Base-by-base conservation (phyloP, 2,797 vertebrate genomes). In the Intellagama lesueurii region DNA sequence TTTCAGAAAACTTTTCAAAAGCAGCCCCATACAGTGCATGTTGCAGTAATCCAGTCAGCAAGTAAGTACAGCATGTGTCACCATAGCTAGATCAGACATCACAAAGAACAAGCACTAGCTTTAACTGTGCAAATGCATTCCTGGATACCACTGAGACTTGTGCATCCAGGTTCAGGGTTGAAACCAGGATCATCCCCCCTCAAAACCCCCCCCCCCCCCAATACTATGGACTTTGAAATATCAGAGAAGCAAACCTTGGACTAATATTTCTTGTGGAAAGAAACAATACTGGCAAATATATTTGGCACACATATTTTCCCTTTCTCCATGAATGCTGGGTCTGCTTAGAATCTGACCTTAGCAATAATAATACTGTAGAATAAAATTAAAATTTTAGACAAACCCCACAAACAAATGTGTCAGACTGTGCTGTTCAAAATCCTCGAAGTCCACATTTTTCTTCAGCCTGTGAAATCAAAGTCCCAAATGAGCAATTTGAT, bases 401-500 rank as follows among this genome's bases (percentile, higher is more conserved):
- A 64, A 5, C 14, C 14, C 17, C 56, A 68, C 1, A 76, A 83
- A 32, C 32, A 66, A 86, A 49, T 17, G 40, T 22, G 14, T 9
- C 52, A 64, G 22, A 28, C 30, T 73, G 70, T 22, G 17, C 9
- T 82, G 72, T 81, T 60, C 28, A 75, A 60, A 82, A 75, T n/a
- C 6, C 26, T 83, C 16, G 14, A 66, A 68, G 22, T n/a, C 44
- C 19, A 72, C 16, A 75, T n/a, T 76, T 75, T 32, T 69, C 22
- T 73, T n/a, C 56, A 78, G 28, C 32, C 22, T 68, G 19, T 56
- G 84, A 77, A 52, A 14, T 49, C 30, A 49, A n/a, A 77, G 28
- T 68, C 22, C n/a, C 12, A 68, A 69, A 66, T 83, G 44, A 76
- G 88, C 16, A 24, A 8, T 86, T 84, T 84, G 83, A 8, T 86